Conservation (phyloP, 1,140 invertebrate genomes). For the Hylaeus volcanicus region DNA sequence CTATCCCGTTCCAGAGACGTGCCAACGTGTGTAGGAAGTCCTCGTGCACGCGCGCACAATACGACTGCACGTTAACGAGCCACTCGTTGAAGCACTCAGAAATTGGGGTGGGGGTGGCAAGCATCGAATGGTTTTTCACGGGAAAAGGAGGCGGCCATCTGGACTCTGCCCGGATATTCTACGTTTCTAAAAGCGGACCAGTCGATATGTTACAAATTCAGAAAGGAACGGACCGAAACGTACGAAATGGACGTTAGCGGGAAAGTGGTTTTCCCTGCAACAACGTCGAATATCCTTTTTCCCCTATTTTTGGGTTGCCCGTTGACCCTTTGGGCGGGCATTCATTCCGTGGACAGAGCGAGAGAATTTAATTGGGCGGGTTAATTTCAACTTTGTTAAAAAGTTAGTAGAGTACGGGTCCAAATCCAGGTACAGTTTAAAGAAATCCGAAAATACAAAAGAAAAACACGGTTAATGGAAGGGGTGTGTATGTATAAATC, state of each 20-base stretch:
- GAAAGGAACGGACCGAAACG: background rate
- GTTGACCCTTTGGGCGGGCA: too few relatives aligned
- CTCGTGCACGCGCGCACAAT: background rate
- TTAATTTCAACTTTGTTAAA: too few relatives aligned
- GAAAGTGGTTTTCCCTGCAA: background rate
- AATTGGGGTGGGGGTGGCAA: background rate
- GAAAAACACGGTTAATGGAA: too few relatives aligned
- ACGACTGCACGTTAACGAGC: slow-evolving; percentile 23
- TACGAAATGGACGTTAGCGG: background rate
- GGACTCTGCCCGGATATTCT: slow-evolving; percentile 2
- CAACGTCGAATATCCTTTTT: background rate
- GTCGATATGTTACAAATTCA: slow-evolving; percentile 4
- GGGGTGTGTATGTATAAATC: too few relatives aligned
- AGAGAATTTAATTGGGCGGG: too few relatives aligned
- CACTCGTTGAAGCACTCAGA: slow-evolving; percentile 3
- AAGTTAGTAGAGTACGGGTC: too few relatives aligned
- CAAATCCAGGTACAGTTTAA: too few relatives aligned
- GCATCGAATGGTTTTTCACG: background rate
- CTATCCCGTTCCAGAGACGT: slow-evolving; percentile 44
- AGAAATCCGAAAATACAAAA: too few relatives aligned
- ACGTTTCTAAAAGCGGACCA: slow-evolving; percentile 7
- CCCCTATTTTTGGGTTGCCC: too few relatives aligned
- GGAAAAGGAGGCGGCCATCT: slow-evolving; percentile 1
- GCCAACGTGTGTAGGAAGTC: slow-evolving; percentile 10
- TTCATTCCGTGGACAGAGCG: too few relatives aligned